phyloP scores from a whole-genome alignment of 2,888 invertebrate species.

The Achlya flavicornis region DNA sequence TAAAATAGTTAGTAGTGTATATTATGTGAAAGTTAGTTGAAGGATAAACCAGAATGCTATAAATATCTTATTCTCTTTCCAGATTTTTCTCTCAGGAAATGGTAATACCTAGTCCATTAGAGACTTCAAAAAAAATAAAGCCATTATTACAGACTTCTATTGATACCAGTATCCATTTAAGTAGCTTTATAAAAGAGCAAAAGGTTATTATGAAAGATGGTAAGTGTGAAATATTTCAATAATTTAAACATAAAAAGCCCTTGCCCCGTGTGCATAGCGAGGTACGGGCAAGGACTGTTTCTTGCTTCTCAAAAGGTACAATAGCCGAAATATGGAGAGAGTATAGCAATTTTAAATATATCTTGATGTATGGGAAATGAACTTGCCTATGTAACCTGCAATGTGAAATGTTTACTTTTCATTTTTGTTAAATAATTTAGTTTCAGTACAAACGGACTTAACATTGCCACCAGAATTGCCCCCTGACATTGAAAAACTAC shows the following conservation, averaged over 20 bases:
- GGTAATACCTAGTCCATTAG: constrained; percentile 85
- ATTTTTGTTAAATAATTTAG: constrained; percentile 52
- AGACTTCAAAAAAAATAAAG: constrained; percentile 70
- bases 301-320: no score
- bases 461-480: constrained; percentile 86
- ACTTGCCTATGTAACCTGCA: no score
- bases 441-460: constrained; percentile 86
- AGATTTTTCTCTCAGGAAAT: constrained; percentile 84
- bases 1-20: no score
- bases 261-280: no score
- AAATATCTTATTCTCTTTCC: constrained; percentile 26
- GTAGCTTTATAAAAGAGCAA: constrained; percentile 50
- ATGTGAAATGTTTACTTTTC: no score
- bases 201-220: constrained; percentile 60
- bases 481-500: constrained; percentile 83
- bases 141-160: constrained; percentile 54
- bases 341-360: no score
- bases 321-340: no score
- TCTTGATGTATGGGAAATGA: no score
- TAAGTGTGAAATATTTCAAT: constrained; percentile 37
- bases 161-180: constrained; percentile 53
- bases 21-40: no score
- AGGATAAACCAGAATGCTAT: no score
- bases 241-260: no score
- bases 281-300: no score